Conservation (phyloP, 2,113 vertebrate species). For the Gobius niger region DNA sequence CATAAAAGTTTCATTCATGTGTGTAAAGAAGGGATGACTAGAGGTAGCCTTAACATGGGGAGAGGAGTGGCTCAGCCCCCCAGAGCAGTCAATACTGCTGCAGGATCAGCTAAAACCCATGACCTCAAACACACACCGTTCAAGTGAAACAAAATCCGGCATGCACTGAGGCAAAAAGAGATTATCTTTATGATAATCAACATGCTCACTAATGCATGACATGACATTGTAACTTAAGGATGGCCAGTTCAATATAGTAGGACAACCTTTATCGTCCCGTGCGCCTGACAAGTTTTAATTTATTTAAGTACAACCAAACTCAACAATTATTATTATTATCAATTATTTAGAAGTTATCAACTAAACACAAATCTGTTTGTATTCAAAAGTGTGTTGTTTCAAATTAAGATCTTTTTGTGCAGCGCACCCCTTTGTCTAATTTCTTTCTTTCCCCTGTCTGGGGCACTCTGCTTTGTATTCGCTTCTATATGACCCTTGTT, state of each 20-base stretch:
- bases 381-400: too few relatives aligned
- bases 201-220: slow-evolving; percentile 62
- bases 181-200: slow-evolving; percentile 68
- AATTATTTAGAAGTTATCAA: too few relatives aligned
- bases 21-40: slow-evolving; percentile 28
- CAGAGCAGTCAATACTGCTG: slow-evolving; percentile 11
- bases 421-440: too few relatives aligned
- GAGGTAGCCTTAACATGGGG: slow-evolving; percentile 16
- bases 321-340: too few relatives aligned
- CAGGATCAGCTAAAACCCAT: slow-evolving; percentile 30
- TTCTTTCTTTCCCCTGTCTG: too few relatives aligned
- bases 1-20: slow-evolving; percentile 57
- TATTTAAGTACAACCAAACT: too few relatives aligned
- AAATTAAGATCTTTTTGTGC: too few relatives aligned
- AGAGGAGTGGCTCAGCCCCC: slow-evolving; percentile 44
- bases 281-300: too few relatives aligned
- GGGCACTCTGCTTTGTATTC: too few relatives aligned
- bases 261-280: not conserved
- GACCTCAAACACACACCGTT: slow-evolving; percentile 59
- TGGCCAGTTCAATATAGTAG: slow-evolving; percentile 18
- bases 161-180: slow-evolving; percentile 40
- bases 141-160: slow-evolving; percentile 47
- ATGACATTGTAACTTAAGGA: slow-evolving; percentile 49
- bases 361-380: too few relatives aligned
- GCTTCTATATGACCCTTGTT: too few relatives aligned